phyloP scores from a whole-genome alignment of 2,888 invertebrate genomes.

The Galeruca laticollis region DNA sequence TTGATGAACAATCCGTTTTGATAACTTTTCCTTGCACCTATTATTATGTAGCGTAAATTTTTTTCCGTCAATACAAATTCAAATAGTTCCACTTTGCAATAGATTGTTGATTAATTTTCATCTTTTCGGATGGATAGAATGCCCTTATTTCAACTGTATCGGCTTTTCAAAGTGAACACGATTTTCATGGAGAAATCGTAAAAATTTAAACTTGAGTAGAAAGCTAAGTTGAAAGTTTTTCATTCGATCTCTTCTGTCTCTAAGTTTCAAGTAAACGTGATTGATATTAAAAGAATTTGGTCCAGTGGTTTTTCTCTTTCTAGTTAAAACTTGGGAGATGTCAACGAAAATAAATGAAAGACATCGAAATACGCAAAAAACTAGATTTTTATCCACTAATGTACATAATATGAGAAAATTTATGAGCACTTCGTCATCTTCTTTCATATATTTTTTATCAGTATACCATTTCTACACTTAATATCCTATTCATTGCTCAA shows the following conservation, averaged over 20 bases:
- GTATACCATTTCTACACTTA: too few species aligned
- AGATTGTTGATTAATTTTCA: too few species aligned
- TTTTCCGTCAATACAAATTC: too few species aligned
- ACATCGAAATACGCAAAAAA: slow-evolving; percentile 1
- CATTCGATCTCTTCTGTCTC: slow-evolving; percentile 3
- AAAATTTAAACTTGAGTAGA: not conserved
- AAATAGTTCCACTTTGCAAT: too few species aligned
- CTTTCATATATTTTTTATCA: too few species aligned
- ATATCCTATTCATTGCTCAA: too few species aligned
- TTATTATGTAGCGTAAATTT: too few species aligned
- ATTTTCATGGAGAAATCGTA: not conserved
- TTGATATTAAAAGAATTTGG: slow-evolving; percentile 22
- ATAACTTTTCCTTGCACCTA: too few species aligned
- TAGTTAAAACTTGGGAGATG: slow-evolving; percentile 1
- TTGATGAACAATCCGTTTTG: too few species aligned
- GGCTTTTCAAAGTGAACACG: not conserved
- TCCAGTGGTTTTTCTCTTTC: slow-evolving; percentile 6
- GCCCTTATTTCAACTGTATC: not conserved
- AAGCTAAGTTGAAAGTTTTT: slow-evolving; percentile 2
- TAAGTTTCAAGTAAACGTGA: slow-evolving; percentile 11
- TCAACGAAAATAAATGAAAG: not conserved
- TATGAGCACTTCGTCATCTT: too few species aligned
- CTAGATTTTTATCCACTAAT: not conserved
- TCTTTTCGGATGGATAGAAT: not conserved
- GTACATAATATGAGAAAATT: too few species aligned